phyloP scores from a whole-genome alignment of 2,797 vertebrate species.

The Adelosebastes latens region DNA sequence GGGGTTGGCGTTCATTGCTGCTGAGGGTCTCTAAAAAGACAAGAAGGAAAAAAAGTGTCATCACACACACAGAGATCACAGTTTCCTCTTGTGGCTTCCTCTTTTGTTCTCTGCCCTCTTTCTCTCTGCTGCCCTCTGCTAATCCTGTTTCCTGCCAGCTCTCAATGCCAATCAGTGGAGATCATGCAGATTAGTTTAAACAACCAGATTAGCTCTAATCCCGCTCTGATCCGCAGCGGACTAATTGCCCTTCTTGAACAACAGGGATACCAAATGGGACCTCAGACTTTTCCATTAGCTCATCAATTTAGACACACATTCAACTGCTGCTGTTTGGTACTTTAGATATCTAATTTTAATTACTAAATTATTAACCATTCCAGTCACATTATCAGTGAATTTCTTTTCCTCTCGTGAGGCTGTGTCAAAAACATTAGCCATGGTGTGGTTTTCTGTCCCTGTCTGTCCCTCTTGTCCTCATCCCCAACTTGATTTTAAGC shows the following conservation, averaged over 20 bases:
- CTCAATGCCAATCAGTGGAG: slow-evolving; percentile 57
- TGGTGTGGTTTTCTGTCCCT: not conserved
- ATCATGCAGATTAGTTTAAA: slow-evolving; percentile 68
- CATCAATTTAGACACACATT: not conserved
- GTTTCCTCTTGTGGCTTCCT: not conserved
- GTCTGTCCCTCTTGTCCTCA: not conserved
- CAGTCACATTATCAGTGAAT: not conserved
- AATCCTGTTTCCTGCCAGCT: slow-evolving; percentile 56
- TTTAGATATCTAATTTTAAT: not conserved
- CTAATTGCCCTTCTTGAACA: slow-evolving; percentile 58
- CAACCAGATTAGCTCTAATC: slow-evolving; percentile 73
- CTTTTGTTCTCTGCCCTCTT: not conserved
- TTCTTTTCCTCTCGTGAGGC: not conserved
- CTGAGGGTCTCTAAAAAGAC: slow-evolving; percentile 31
- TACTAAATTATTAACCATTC: not conserved
- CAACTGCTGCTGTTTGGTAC: not conserved
- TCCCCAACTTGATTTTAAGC: not conserved
- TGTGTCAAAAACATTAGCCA: not conserved
- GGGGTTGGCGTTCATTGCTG: slow-evolving; percentile 77
- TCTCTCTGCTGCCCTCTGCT: slow-evolving; percentile 18
- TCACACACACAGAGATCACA: not conserved
- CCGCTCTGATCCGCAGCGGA: slow-evolving; percentile 35
- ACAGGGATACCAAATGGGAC: not conserved
- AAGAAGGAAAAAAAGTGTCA: not conserved
- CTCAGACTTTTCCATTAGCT: not conserved